A percentile compares a stretch with the other conserved stretches of the same genome.
Conservation (phyloP, 2,113 vertebrate species). For the Dipodomys ordii region DNA sequence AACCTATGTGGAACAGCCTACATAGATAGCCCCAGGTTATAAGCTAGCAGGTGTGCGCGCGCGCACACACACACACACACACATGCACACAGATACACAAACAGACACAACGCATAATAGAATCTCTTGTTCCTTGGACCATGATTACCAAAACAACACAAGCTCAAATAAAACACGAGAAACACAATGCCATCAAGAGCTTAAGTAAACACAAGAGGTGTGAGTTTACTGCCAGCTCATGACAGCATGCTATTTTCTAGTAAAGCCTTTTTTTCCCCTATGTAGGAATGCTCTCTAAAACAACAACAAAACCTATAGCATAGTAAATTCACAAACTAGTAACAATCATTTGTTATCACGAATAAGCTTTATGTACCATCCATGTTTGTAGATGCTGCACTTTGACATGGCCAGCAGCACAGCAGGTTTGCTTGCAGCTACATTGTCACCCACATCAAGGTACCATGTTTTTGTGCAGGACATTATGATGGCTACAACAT, state of each 20-base stretch:
- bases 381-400: too few species aligned
- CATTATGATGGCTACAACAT: not conserved
- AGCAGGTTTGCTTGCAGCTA: not conserved
- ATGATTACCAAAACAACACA: not conserved
- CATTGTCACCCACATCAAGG: not conserved
- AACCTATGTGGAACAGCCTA: not conserved
- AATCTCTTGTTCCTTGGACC: not conserved
- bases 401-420: not conserved
- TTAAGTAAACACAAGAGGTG: too few species aligned
- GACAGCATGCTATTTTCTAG: too few species aligned
- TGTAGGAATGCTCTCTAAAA: not conserved
- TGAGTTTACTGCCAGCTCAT: too few species aligned
- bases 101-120: not conserved
- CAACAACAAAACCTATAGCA: too few species aligned
- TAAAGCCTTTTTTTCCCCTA: too few species aligned
- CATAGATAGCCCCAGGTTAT: not conserved
- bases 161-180: not conserved
- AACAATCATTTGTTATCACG: not conserved
- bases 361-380: accelerated
- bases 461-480: not conserved
- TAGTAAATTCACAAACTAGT: not conserved
- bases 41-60: not conserved
- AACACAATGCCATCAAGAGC: too few species aligned
- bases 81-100: not conserved
- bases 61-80: too few species aligned